phyloP scores from a whole-genome alignment of 2,888 invertebrate genomes.

The Onthophagus sagittarius region DNA sequence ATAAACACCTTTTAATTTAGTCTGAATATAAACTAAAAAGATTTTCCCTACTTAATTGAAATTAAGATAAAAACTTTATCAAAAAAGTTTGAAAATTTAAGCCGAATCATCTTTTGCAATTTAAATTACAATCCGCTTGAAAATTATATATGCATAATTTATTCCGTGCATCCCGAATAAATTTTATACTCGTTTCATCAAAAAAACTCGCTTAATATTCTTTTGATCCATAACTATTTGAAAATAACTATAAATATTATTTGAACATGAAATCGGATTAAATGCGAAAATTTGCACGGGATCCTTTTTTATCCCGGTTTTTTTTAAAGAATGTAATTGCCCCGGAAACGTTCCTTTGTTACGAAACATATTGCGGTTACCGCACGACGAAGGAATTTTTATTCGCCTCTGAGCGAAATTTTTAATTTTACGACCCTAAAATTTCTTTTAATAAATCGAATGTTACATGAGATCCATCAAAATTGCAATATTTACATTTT shows the following conservation, averaged over 20 bases:
- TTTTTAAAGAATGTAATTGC: not conserved
- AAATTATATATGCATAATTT: not conserved
- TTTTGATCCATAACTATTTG: not conserved
- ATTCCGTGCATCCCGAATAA: not conserved
- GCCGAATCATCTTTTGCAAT: not conserved
- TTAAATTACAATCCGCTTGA: not conserved
- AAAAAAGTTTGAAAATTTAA: not conserved
- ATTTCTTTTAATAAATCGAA: too few species aligned
- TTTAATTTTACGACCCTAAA: too few species aligned
- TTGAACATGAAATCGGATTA: too few species aligned
- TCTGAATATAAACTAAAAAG: not conserved
- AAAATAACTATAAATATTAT: not conserved
- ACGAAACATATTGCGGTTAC: not conserved
- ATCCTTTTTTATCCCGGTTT: not conserved
- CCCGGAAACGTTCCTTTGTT: not conserved
- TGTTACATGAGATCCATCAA: too few species aligned
- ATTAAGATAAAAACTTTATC: not conserved
- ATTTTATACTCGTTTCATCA: not conserved
- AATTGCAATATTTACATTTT: too few species aligned
- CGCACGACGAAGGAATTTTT: not conserved
- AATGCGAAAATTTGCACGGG: not conserved
- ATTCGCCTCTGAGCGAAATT: not conserved
- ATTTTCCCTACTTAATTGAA: too few species aligned
- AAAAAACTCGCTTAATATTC: not conserved
- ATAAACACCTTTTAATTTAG: not conserved